Evolutionary conservation across 37 sponge, comb jelly and placozoan species (phyloP).

Genomic region (Mnemiopsis leidyi): DNA sequence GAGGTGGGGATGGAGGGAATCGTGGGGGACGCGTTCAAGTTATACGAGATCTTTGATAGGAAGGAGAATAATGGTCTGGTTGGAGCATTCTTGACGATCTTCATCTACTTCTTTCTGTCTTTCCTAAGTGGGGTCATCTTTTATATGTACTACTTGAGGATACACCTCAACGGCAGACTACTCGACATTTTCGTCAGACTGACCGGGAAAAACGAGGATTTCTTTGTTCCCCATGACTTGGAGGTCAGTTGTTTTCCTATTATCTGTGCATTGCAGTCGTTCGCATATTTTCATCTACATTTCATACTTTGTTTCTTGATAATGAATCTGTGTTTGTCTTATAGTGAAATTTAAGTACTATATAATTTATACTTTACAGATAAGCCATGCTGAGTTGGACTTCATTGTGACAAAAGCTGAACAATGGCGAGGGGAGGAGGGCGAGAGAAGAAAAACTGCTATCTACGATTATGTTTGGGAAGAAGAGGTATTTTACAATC

Average conservation of each 20-base stretch:
- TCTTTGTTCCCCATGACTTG: slow-evolving; percentile 67
- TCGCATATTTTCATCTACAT: background rate
- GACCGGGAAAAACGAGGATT: slow-evolving; percentile 62
- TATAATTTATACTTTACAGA: too few relatives aligned
- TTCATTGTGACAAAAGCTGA: slow-evolving; percentile 68
- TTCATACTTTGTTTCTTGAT: background rate
- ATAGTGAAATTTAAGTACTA: too few relatives aligned
- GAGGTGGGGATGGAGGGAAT: slow-evolving; percentile 55
- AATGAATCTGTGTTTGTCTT: too few relatives aligned
- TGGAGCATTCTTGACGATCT: slow-evolving; percentile 66
- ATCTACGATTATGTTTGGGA: slow-evolving; percentile 70
- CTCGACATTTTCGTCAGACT: slow-evolving; percentile 66
- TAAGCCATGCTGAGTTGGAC: slow-evolving; percentile 66
- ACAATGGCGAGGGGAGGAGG: slow-evolving; percentile 69
- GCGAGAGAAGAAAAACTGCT: slow-evolving; percentile 68
- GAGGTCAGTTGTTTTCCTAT: slow-evolving; percentile 24
- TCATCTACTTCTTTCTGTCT: slow-evolving; percentile 67
- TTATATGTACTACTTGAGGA: slow-evolving; percentile 69
- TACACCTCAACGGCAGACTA: slow-evolving; percentile 67
- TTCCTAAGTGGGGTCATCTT: slow-evolving; percentile 62
- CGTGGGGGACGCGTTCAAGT: slow-evolving; percentile 68
- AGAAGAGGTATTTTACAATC: slow-evolving; percentile 67
- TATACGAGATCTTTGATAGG: slow-evolving; percentile 61
- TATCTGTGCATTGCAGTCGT: background rate
- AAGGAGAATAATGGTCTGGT: slow-evolving; percentile 63